A percentile compares a stretch with the other conserved stretches of the same genome.
Conservation (phyloP, 1,140 invertebrate genomes). For the Pteromalus puparum region DNA sequence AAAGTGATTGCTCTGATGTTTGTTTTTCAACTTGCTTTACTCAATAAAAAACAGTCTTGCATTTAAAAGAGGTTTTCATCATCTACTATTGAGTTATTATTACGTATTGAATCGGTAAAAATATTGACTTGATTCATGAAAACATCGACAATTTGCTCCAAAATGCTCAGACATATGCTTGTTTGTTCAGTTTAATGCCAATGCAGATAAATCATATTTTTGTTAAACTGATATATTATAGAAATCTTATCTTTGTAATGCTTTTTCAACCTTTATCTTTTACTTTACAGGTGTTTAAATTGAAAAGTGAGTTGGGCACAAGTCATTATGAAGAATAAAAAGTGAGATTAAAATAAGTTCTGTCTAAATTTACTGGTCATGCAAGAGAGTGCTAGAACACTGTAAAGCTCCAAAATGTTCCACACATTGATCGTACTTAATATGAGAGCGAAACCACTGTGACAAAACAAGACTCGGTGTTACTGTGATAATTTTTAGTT, state of each 20-base stretch:
- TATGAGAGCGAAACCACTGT: slow-evolving; percentile 56
- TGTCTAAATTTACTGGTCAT: slow-evolving; percentile 11
- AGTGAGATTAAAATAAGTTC: slow-evolving; percentile 8
- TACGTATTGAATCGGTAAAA: too few relatives aligned
- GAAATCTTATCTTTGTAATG: slow-evolving; percentile 14
- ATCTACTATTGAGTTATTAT: not conserved
- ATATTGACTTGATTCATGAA: too few relatives aligned
- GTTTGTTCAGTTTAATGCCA: not conserved
- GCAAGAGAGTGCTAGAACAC: slow-evolving; percentile 15
- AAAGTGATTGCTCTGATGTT: too few relatives aligned
- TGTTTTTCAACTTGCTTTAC: not conserved
- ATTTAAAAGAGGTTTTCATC: not conserved
- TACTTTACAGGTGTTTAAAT: slow-evolving; percentile 30
- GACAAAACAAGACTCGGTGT: slow-evolving; percentile 54
- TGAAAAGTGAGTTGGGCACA: slow-evolving; percentile 16
- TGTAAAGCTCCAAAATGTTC: slow-evolving; percentile 33
- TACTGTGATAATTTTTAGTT: slow-evolving; percentile 42
- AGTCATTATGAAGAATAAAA: slow-evolving; percentile 24
- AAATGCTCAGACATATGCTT: not conserved
- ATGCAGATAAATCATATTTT: slow-evolving; percentile 19
- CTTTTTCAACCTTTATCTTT: slow-evolving; percentile 34
- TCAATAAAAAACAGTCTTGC: not conserved
- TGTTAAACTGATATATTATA: slow-evolving; percentile 6
- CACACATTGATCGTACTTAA: slow-evolving; percentile 47
- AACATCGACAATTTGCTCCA: not conserved